Conservation (phyloP, 2,888 invertebrate genomes). For the Plebejus anna region DNA sequence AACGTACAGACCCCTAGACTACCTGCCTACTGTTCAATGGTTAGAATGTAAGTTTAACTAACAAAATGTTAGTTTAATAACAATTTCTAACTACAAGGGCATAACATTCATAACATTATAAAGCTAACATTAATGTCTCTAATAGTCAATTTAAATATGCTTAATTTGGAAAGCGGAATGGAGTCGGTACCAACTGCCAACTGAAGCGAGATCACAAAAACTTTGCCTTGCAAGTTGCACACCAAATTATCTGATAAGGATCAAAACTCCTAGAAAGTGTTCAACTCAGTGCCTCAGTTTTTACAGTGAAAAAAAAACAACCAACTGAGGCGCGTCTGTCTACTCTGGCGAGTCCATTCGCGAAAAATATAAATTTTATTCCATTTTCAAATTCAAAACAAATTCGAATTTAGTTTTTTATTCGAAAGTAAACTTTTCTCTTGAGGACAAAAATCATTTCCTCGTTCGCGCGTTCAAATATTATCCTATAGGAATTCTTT, state of each 20-base stretch:
- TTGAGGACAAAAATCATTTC: too few species aligned
- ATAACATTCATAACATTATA: slow-evolving; percentile 15
- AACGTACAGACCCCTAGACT: too few species aligned
- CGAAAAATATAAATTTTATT: too few species aligned
- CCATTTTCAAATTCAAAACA: too few species aligned
- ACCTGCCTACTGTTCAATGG: too few species aligned
- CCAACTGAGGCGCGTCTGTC: too few species aligned
- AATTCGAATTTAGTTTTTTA: too few species aligned
- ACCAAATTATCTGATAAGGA: slow-evolving; percentile 13
- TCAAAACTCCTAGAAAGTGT: slow-evolving; percentile 9
- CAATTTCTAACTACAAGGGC: neutral
- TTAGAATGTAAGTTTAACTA: too few species aligned
- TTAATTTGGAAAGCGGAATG: slow-evolving; percentile 5
- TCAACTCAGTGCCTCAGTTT: neutral
- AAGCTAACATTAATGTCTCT: neutral
- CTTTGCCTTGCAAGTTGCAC: neutral
- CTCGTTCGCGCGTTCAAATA: too few species aligned
- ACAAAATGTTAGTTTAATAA: neutral
- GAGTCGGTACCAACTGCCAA: slow-evolving; percentile 6
- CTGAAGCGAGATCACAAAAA: slow-evolving; percentile 10
- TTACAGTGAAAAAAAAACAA: neutral
- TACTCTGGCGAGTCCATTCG: too few species aligned
- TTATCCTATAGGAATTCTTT: too few species aligned
- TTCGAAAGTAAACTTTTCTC: too few species aligned
- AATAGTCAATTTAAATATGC: slow-evolving; percentile 9